These are phyloP conservation scores for Scaptomyza montana DNA, from an alignment of 1,140 invertebrate species.

Conservation along the genomic window DNA sequence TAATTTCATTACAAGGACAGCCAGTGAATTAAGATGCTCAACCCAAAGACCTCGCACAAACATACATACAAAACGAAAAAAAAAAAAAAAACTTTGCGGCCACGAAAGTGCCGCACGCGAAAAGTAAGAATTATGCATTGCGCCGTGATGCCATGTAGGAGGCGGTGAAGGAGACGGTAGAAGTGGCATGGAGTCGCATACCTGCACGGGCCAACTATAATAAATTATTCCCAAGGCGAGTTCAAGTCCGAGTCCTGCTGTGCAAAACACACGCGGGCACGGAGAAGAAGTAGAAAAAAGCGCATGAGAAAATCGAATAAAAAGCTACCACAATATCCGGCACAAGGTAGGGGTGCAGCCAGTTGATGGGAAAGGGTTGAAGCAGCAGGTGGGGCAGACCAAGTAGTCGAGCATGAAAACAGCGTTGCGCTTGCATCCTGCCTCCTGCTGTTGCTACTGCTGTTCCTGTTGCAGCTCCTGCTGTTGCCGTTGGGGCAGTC, in stretches of 20 bases:
- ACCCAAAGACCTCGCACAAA: conserved; percentile 17
- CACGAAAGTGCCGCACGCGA: conserved; percentile 44
- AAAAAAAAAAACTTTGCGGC: conserved; percentile 11
- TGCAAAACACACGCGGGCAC: conserved; percentile 35
- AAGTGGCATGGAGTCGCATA: conserved; percentile 1
- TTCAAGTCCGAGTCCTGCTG: conserved; percentile 28
- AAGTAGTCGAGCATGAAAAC: conserved; percentile 73
- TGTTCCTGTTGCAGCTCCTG: background rate
- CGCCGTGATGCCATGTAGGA: conserved; percentile 15
- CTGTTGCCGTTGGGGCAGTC: conserved; percentile 59
- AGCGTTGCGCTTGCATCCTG: conserved; percentile 66
- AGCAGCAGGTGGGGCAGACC: background rate
- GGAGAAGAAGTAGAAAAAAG: conserved; percentile 23
- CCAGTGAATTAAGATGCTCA: conserved; percentile 63
- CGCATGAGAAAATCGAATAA: conserved; percentile 67
- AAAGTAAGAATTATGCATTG: conserved; percentile 74
- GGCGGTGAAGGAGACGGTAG: background rate
- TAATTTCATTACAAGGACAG: conserved; percentile 72
- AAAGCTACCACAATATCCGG: conserved; percentile 32
- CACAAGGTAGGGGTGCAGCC: background rate
- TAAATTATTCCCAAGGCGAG: conserved; percentile 73
- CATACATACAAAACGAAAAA: background rate
- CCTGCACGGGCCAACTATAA: conserved; percentile 47
- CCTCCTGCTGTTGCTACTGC: conserved; percentile 2
- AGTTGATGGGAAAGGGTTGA: background rate